These are phyloP conservation scores for Bembecia ichneumoniformis DNA, from an alignment of 2,888 invertebrate species.

Conservation along the genomic window DNA sequence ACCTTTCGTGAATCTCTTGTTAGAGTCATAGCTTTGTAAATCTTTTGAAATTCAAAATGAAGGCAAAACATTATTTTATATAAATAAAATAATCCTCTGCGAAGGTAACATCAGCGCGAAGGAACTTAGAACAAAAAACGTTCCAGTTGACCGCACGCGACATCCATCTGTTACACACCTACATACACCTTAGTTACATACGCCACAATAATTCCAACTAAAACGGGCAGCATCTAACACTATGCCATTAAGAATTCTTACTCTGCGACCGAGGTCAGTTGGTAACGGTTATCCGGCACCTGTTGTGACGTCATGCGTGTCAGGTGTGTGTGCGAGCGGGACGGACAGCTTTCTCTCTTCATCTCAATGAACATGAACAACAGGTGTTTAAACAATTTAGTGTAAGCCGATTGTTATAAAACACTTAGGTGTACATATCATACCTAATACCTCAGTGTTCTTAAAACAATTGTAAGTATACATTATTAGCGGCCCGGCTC, in stretches of 20 bases:
- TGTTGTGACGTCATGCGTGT: slow-evolving; percentile 33
- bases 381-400: not conserved
- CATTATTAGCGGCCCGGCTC: too few relatives aligned
- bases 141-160: slow-evolving; percentile 14
- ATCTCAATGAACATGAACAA: not conserved
- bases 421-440: too few relatives aligned
- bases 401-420: too few relatives aligned
- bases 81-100: too few relatives aligned
- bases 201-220: not conserved
- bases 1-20: too few relatives aligned
- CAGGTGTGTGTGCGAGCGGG: slow-evolving; percentile 27
- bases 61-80: too few relatives aligned
- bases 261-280: slow-evolving; percentile 17
- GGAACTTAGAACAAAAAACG: slow-evolving; percentile 1
- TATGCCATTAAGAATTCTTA: slow-evolving; percentile 4
- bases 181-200: not conserved
- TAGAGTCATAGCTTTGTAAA: too few relatives aligned
- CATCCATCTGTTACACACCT: slow-evolving; percentile 9
- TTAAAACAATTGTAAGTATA: too few relatives aligned
- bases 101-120: not conserved
- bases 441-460: too few relatives aligned
- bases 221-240: not conserved
- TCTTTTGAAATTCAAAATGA: too few relatives aligned
- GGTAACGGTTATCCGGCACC: slow-evolving; percentile 36
- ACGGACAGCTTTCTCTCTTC: slow-evolving; percentile 11